Evolutionary conservation across 2,113 vertebrate species (phyloP), one percentile per base, ranked within the genome.

Genomic region (Syrmaticus mikado): DNA sequence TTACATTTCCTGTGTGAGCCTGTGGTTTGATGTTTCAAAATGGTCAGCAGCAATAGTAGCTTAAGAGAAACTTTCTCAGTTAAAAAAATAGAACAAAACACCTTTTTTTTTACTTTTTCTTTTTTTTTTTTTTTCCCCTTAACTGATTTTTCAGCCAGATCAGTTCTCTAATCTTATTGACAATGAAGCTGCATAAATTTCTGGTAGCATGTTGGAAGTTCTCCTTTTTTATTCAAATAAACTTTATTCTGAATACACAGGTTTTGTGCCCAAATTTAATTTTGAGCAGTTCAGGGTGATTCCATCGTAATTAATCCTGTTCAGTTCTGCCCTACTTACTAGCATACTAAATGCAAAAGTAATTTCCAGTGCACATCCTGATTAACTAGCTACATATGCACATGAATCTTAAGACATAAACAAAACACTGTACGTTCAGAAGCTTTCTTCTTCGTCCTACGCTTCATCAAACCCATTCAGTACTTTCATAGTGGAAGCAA

Each of bases 1-100:
- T 92, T 95, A 92, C 62, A 24, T 92, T 93, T 96, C 94, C 93
- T 95, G 87, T 68, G 81, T 75, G 65, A 93, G 84, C 62, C 41
- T 93, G 57, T 16, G 48, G 84, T 82, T 92, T 95, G 83, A 81
- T 77, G 61, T 94, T 92, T 87, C 74, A 68, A 75, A 89, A 89
- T 19, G 43, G 19, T 75, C 52, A 91, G 48, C 2, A 34, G 22
- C 8, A 17, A 91, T 73, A 92, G 1, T 67, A 82, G 66, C 8
- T 68, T 48, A 64, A 61, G 43, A 65, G 40, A 81, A 74, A 90
- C 38, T 81, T 68, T 38, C 43, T n/a, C 43, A 43, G 45, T 50
- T 71, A 50, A 71, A 70, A 40, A 40, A 40, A 40, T 24, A 64
- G 38, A 64, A 64, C 36, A 64, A 40, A 64, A 64, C 25, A 64